Evolutionary conservation across 2,113 vertebrate genomes (phyloP), one percentile per base, ranked within the genome.

Genomic region (Siphamia tubifer): DNA sequence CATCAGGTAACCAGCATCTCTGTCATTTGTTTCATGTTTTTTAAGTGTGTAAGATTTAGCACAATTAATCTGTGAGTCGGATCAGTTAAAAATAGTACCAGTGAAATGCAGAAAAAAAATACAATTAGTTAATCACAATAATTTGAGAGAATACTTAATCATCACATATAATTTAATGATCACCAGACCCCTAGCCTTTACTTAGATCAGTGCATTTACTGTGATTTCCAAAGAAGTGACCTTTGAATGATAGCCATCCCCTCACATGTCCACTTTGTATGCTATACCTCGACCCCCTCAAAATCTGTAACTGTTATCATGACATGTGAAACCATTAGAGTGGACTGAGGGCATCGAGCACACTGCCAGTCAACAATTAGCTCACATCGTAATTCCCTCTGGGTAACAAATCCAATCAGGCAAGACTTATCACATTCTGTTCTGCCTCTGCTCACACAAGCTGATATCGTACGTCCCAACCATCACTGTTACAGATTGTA

Each of bases 321-420:
- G 89, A 88, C 84, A 91, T 76, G 73, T 77, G 87, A 89, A 71
- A 85, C 82, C 83, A 68, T 83, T 60, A 48, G 73, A 87, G 70
- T 76, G 66, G 62, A 60, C 68, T 8, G 15, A 77, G 70, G 85
- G 82, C 69, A 76, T 82, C 77, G 30, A 84, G 79, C 63, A 43
- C 70, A 62, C 76, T 79, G 78, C 81, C 76, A 52, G 68, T 77
- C 81, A 83, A 83, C 76, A 89, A 90, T 89, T 88, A 89, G 61
- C 85, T 80, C 85, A 80, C 82, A 84, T 71, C 70, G 23, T 68
- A 74, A 53, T 62, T 74, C 75, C 70, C 76, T 56, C 66, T 48
- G 82, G 83, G 69, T 68, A 53, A 64, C 66, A 86, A 91, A 90
- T 87, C 53, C 36, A 89, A 90, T 90, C 81, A 87, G 61, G 34